Conservation (phyloP, 2,113 vertebrate species). For the Syngnathoides biaculeatus region DNA sequence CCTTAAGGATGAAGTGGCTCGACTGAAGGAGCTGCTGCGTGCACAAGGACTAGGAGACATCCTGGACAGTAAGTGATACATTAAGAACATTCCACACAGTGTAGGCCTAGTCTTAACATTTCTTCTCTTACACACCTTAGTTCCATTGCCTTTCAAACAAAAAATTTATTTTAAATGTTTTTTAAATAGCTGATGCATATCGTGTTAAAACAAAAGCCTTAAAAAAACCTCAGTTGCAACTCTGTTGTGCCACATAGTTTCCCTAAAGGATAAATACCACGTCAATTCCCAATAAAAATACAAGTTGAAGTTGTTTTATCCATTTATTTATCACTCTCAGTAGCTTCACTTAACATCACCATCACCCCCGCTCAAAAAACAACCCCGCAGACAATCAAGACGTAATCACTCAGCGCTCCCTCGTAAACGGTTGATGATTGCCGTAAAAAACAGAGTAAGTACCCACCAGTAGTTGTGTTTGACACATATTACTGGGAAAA, state of each 20-base stretch:
- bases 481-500: neutral
- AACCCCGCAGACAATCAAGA: too few species aligned
- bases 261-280: neutral
- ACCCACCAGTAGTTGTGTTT: neutral
- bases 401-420: too few species aligned
- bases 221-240: neutral
- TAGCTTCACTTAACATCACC: too few species aligned
- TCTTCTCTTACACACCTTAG: constrained; percentile 32
- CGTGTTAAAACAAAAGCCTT: neutral
- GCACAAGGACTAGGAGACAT: constrained; percentile 97
- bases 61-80: constrained; percentile 89
- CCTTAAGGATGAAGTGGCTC: constrained; percentile 91
- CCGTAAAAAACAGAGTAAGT: too few species aligned
- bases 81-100: constrained; percentile 16
- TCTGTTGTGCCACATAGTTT: neutral
- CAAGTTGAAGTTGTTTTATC: too few species aligned
- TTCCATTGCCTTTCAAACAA: constrained; percentile 15
- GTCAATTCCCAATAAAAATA: neutral
- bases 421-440: too few species aligned
- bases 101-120: constrained; percentile 12
- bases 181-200: neutral
- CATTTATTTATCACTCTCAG: too few species aligned
- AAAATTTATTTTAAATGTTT: neutral
- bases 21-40: constrained; percentile 91
- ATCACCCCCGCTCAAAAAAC: too few species aligned